phyloP scores from a whole-genome alignment of 2,113 vertebrate genomes.

The Columba livia region DNA sequence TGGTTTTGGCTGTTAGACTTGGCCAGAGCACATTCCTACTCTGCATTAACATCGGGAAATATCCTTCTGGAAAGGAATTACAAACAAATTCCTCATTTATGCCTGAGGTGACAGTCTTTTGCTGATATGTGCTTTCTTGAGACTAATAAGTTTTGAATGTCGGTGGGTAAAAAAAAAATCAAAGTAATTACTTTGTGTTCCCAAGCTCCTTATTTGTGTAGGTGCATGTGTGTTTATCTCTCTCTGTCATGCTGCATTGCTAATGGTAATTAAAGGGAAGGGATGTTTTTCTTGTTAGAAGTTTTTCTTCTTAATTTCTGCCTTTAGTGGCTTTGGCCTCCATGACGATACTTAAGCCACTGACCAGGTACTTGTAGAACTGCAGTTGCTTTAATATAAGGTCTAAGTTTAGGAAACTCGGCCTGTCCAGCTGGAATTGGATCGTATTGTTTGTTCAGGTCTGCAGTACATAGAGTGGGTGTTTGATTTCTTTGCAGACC shows the following conservation, averaged over 20 bases:
- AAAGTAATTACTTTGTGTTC: conserved; percentile 73
- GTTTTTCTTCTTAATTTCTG: conserved; percentile 36
- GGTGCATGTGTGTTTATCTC: conserved; percentile 51
- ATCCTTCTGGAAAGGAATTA: conserved; percentile 67
- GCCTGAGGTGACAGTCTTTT: conserved; percentile 70
- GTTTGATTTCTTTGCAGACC: not conserved
- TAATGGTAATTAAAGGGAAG: conserved; percentile 70
- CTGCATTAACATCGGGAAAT: conserved; percentile 41
- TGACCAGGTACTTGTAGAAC: not conserved
- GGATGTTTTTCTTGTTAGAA: conserved; percentile 51
- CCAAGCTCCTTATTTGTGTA: conserved; percentile 42
- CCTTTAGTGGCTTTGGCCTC: not conserved
- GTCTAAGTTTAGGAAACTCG: not conserved
- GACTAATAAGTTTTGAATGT: conserved; percentile 73
- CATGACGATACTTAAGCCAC: accelerated
- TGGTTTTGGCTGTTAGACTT: not conserved
- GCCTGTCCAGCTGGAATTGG: not conserved
- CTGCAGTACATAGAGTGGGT: not conserved
- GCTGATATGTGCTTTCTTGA: conserved; percentile 63
- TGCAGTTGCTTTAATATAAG: not conserved
- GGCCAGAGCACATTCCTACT: not conserved
- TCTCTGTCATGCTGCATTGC: conserved; percentile 65
- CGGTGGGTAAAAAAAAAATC: not conserved
- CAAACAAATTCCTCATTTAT: conserved; percentile 64
- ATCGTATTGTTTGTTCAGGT: accelerated